Percentiles rank a stretch among this genome's conserved stretches.
These are phyloP conservation scores for Pan paniscus DNA, from an alignment of 2,113 vertebrate species.

Conservation along the genomic window DNA sequence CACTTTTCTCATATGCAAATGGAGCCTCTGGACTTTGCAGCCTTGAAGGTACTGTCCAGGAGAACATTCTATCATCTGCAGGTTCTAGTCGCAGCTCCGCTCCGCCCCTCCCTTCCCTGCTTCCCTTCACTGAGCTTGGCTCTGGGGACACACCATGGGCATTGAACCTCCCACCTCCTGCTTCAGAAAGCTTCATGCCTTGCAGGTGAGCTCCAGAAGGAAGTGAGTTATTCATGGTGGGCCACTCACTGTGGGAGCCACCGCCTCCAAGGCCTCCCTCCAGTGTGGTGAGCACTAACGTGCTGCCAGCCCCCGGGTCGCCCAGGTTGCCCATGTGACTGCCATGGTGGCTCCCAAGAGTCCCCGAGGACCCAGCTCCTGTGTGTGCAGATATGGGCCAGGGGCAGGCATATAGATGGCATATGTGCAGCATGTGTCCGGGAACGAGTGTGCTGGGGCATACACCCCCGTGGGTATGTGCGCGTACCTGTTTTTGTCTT, in stretches of 20 bases:
- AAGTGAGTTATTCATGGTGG: background rate
- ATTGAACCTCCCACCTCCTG: background rate
- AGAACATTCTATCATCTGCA: background rate
- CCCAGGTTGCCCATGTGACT: rapidly evolving
- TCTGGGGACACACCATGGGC: background rate
- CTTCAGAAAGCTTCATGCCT: background rate
- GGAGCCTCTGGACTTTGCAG: background rate
- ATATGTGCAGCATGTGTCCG: rapidly evolving
- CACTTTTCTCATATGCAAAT: background rate
- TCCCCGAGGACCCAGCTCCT: background rate
- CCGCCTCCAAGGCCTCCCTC: background rate
- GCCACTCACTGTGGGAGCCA: background rate
- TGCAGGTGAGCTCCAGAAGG: background rate
- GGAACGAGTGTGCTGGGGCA: background rate
- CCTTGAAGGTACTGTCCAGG: background rate
- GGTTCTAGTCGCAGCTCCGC: background rate
- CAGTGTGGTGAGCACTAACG: no score
- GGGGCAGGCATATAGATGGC: rapidly evolving
- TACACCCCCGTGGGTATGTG: rapidly evolving
- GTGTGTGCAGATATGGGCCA: background rate
- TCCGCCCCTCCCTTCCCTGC: background rate
- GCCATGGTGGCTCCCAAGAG: background rate
- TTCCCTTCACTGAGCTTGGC: background rate
- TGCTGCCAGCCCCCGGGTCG: background rate
- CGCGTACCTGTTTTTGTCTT: background rate